phyloP scores from a whole-genome alignment of 1,140 invertebrate genomes.

The Plodia interpunctella region DNA sequence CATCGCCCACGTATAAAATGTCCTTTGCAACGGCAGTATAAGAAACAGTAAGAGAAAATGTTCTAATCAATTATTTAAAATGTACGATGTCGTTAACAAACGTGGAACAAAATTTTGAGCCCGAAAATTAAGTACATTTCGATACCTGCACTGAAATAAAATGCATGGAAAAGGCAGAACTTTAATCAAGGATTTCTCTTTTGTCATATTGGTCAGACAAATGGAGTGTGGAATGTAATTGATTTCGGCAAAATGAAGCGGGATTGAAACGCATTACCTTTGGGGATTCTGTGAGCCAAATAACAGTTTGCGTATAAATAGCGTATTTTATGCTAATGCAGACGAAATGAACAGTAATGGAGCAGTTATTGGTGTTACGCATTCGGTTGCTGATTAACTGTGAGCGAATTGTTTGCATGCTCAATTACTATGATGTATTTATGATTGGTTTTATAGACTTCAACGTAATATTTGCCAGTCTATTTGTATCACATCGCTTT shows the following conservation, averaged over 20 bases:
- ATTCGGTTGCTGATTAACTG: neutral
- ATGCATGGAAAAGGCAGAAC: neutral
- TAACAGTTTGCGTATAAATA: constrained; percentile 11
- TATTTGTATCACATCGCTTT: too few relatives aligned
- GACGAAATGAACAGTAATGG: constrained; percentile 11
- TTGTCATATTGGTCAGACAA: constrained; percentile 8
- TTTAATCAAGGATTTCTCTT: constrained; percentile 7
- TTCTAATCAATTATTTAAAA: too few relatives aligned
- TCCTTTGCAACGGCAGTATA: too few relatives aligned
- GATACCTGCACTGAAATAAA: neutral
- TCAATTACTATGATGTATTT: neutral
- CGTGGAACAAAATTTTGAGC: neutral
- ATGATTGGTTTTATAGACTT: too few relatives aligned
- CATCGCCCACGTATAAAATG: too few relatives aligned
- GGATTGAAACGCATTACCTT: constrained; percentile 33
- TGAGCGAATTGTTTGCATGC: neutral
- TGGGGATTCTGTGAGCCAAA: constrained; percentile 7
- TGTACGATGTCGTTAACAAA: too few relatives aligned
- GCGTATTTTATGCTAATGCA: constrained; percentile 21
- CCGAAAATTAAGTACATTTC: neutral
- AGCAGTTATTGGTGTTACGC: neutral
- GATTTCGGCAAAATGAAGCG: constrained; percentile 46
- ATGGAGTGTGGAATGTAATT: constrained; percentile 43
- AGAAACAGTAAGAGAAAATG: too few relatives aligned
- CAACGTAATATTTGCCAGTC: too few relatives aligned